Conservation (phyloP, 2,888 invertebrate genomes). For the Iselma pallidipennis region DNA sequence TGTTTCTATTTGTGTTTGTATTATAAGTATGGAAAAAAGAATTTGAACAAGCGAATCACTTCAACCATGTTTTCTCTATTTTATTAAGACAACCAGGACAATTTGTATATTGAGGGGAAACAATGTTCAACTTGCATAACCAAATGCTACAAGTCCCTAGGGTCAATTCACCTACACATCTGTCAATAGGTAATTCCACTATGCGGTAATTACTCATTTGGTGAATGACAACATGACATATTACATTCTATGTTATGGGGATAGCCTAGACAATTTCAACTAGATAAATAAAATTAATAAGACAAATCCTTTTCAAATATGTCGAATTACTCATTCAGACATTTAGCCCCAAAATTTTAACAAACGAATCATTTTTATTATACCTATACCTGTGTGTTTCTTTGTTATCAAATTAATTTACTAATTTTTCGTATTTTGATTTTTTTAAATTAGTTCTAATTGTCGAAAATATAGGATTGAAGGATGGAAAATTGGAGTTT, state of each 20-base stretch:
- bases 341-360: background rate
- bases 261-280: conserved; percentile 36
- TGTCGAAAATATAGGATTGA: too few species aligned
- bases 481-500: conserved; percentile 7
- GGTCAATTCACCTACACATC: conserved; percentile 50
- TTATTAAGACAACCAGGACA: background rate
- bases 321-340: conserved; percentile 14
- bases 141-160: conserved; percentile 43
- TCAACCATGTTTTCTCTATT: background rate
- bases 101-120: background rate
- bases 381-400: too few species aligned
- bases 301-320: conserved; percentile 29
- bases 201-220: conserved; percentile 53
- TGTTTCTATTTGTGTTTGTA: too few species aligned
- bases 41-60: too few species aligned
- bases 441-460: too few species aligned
- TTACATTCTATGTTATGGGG: conserved; percentile 46
- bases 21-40: too few species aligned
- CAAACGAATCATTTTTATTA: too few species aligned
- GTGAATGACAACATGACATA: conserved; percentile 54
- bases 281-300: conserved; percentile 37
- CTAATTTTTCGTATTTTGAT: too few species aligned
- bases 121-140: conserved; percentile 15
- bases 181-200: conserved; percentile 52
- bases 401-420: too few species aligned